Percentiles rank a stretch among this genome's conserved stretches.
Conservation (phyloP, 2,888 invertebrate genomes). For the Scrobipalpa atriplicella region DNA sequence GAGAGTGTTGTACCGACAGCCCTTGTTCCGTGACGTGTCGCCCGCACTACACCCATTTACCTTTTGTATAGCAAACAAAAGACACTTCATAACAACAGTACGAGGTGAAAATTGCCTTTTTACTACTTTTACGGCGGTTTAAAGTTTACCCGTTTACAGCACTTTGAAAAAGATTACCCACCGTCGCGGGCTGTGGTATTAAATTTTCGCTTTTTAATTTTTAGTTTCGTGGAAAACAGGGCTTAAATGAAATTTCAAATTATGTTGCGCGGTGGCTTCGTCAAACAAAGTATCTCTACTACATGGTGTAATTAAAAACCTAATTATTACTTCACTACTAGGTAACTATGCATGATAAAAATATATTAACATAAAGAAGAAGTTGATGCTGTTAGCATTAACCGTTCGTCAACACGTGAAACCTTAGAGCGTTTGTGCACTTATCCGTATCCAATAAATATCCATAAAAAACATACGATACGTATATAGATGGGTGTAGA, state of each 20-base stretch:
- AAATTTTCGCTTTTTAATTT: slow-evolving; percentile 14
- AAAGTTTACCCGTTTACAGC: slow-evolving; percentile 9
- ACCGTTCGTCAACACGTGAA: too few species aligned
- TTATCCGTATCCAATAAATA: too few species aligned
- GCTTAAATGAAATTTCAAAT: slow-evolving; percentile 21
- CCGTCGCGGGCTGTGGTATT: slow-evolving; percentile 3
- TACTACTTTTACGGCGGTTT: background rate
- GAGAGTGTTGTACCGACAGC: slow-evolving; percentile 38
- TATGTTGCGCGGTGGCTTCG: background rate
- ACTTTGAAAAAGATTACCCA: slow-evolving; percentile 3
- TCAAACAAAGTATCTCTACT: background rate
- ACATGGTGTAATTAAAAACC: background rate
- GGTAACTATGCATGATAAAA: too few species aligned
- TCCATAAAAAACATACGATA: background rate
- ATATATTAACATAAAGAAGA: too few species aligned
- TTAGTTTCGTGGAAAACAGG: slow-evolving; percentile 11
- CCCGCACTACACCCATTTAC: slow-evolving; percentile 32
- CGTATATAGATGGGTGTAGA: background rate
- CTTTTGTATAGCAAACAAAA: slow-evolving; percentile 27
- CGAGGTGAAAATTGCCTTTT: slow-evolving; percentile 4
- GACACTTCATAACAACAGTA: slow-evolving; percentile 4
- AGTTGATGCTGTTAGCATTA: too few species aligned
- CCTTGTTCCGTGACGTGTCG: slow-evolving; percentile 51
- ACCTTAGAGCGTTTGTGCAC: too few species aligned
- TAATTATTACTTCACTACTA: background rate